These are phyloP conservation scores for Ciona savignyi DNA, from an alignment of 23 tunicate genomes.

Conservation along the genomic window DNA sequence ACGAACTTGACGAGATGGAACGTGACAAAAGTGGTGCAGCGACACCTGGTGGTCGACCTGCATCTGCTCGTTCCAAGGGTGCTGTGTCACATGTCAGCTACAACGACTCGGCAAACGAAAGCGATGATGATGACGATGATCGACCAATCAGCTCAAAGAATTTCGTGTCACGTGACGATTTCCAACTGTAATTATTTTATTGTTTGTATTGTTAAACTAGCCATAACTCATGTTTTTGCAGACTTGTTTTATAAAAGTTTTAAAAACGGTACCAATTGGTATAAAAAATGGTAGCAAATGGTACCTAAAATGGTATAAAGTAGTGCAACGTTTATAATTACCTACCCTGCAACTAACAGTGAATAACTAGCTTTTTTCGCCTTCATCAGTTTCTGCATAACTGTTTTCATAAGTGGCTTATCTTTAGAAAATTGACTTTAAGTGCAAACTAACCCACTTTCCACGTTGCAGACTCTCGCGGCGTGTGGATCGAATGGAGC, in stretches of 20 bases:
- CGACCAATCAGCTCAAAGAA: slow-evolving; percentile 49
- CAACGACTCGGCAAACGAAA: slow-evolving; percentile 40
- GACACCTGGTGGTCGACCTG: slow-evolving; percentile 39
- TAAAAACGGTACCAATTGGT: neutral
- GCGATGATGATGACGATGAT: slow-evolving; percentile 68
- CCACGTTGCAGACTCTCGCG: slow-evolving; percentile 69
- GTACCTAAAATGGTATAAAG: too few relatives aligned
- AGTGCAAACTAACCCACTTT: too few relatives aligned
- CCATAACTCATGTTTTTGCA: too few relatives aligned
- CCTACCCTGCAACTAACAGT: too few relatives aligned
- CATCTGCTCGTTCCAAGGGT: slow-evolving; percentile 74
- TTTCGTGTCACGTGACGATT: slow-evolving; percentile 62
- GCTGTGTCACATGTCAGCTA: slow-evolving; percentile 66
- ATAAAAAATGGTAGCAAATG: too few relatives aligned
- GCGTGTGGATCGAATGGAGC: slow-evolving; percentile 97
- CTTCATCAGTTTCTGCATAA: too few relatives aligned
- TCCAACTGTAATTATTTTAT: slow-evolving; percentile 43
- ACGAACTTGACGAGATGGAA: slow-evolving; percentile 81
- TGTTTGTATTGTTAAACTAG: too few relatives aligned
- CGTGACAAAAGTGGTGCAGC: slow-evolving; percentile 35
- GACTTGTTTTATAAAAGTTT: too few relatives aligned
- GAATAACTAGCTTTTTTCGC: too few relatives aligned
- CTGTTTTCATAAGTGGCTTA: too few relatives aligned
- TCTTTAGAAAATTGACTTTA: too few relatives aligned
- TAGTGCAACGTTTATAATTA: too few relatives aligned